Conservation (phyloP, 1,140 invertebrate species). For the Harpegnathos saltator region DNA sequence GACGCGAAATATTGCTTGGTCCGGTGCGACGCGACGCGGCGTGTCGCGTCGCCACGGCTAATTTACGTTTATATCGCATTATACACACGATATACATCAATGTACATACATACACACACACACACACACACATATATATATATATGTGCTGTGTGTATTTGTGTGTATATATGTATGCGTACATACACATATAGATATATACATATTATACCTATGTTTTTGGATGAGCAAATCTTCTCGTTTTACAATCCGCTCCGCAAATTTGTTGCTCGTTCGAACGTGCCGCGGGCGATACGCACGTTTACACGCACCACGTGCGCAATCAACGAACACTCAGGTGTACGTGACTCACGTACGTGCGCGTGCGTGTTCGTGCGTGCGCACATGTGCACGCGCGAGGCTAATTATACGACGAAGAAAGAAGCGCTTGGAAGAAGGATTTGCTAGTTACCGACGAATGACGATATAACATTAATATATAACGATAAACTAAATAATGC, state of each 20-base stretch:
- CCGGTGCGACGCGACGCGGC: slow-evolving; percentile 37
- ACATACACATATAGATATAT: slow-evolving; percentile 63
- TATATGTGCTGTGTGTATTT: slow-evolving; percentile 66
- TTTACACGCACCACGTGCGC: slow-evolving; percentile 34
- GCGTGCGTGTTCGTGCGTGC: slow-evolving; percentile 44
- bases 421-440: slow-evolving; percentile 57
- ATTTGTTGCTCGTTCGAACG: slow-evolving; percentile 65
- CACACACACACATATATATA: slow-evolving; percentile 73
- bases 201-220: slow-evolving; percentile 69
- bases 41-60: slow-evolving; percentile 12
- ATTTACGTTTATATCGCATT: slow-evolving; percentile 57
- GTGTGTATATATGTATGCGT: slow-evolving; percentile 61
- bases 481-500: slow-evolving; percentile 61
- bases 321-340: slow-evolving; percentile 43
- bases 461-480: slow-evolving; percentile 65
- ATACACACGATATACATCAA: slow-evolving; percentile 72
- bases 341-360: slow-evolving; percentile 41
- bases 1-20: slow-evolving; percentile 58
- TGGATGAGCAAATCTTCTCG: slow-evolving; percentile 64
- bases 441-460: slow-evolving; percentile 69
- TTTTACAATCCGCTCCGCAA: slow-evolving; percentile 67
- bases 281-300: slow-evolving; percentile 42
- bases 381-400: slow-evolving; percentile 33
- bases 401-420: slow-evolving; percentile 50
- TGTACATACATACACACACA: slow-evolving; percentile 69